Conservation (phyloP, 1,140 invertebrate species). For the Sarcophaga bullata region DNA sequence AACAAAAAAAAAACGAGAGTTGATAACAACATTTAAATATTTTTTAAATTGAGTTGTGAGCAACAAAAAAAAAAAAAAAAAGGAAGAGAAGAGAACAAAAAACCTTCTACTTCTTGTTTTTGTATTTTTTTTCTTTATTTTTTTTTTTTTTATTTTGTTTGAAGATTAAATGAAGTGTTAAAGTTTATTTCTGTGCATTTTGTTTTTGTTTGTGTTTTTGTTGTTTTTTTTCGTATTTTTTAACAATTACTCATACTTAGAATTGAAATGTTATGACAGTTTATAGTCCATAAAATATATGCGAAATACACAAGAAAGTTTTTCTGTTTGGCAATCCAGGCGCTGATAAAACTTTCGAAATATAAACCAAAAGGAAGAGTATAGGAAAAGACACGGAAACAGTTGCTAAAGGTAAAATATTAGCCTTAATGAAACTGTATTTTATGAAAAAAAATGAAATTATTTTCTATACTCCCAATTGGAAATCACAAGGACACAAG, state of each 20-base stretch:
- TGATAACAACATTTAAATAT: constrained; percentile 13
- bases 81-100: background rate
- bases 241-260: constrained; percentile 14
- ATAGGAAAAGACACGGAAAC: no score
- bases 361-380: no score
- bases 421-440: no score
- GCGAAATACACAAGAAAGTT: no score
- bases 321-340: no score
- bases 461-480: no score
- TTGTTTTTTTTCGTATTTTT: background rate
- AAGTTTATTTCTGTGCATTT: background rate
- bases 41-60: background rate
- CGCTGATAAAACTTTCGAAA: no score
- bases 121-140: no score
- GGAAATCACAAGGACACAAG: no score
- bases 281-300: background rate
- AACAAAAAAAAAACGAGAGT: background rate
- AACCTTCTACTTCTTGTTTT: no score
- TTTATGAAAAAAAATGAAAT: no score
- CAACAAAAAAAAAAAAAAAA: background rate
- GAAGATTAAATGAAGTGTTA: constrained; percentile 18
- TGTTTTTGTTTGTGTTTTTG: background rate
- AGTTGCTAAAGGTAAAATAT: no score
- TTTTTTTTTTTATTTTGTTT: background rate
- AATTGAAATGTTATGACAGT: background rate